A percentile compares a stretch with the other conserved stretches of the same genome.
phyloP scores from a whole-genome alignment of 2,888 invertebrate species.

The Lasioglossum oenotherae region DNA sequence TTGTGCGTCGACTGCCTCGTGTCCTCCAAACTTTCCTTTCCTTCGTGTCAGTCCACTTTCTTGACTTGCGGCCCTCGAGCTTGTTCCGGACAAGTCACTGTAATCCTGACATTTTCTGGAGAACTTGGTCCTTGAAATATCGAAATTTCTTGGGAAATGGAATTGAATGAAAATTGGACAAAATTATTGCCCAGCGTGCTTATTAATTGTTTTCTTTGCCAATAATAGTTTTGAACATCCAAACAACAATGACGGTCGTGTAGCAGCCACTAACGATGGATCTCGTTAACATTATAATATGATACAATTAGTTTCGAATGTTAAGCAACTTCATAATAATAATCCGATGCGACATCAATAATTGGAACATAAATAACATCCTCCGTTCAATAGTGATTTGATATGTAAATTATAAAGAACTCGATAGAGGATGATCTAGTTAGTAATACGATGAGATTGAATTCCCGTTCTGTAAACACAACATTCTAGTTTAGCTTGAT shows the following conservation, averaged over 20 bases:
- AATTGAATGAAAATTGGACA: background rate
- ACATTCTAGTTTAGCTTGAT: background rate
- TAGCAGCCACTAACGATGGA: background rate
- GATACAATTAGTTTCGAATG: background rate
- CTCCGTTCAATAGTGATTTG: background rate
- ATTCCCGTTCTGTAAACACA: background rate
- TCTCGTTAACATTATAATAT: background rate
- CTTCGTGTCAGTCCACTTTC: background rate
- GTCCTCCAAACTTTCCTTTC: background rate
- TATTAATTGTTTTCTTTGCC: background rate
- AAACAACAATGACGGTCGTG: background rate
- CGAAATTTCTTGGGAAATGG: background rate
- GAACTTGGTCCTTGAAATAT: background rate
- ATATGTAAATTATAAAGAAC: background rate
- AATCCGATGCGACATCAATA: background rate
- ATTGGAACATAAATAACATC: background rate
- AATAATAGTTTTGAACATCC: background rate
- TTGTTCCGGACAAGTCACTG: background rate
- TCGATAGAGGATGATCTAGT: background rate
- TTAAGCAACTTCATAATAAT: background rate
- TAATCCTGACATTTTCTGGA: background rate
- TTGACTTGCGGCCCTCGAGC: background rate
- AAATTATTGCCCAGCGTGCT: background rate
- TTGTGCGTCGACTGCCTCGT: slow-evolving; percentile 18
- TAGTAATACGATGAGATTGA: background rate